Base-by-base conservation (phyloP, 2,888 invertebrate species). In the Andrena chrysosceles region DNA sequence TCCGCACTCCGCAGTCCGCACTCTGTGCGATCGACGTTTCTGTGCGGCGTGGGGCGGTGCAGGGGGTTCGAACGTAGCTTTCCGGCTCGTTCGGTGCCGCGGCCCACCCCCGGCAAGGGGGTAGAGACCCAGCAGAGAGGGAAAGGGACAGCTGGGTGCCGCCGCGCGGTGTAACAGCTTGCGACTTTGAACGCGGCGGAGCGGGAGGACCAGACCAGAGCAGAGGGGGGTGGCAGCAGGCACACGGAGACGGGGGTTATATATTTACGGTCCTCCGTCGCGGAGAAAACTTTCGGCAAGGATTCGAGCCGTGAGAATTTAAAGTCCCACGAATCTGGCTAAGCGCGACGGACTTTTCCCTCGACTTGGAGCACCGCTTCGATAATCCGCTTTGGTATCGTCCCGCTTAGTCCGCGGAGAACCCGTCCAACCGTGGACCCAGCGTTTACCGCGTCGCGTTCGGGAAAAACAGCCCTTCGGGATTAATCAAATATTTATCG, bases 111-210 rank as follows among this genome's bases (percentile, higher is more conserved):
- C 26, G 52, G 1, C 10, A 23, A 31, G 10, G 52, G 54, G 64
- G 35, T 5, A 20, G 48, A 20, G 16, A 68, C 13, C 56, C 56
- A 13, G 56, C 69, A 20, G 62, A 68, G 81, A 78, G 81, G 42
- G 74, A 79, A 52, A 71, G 78, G 35, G 75, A 70, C 67, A 70
- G 85, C 70, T 79, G 83, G 83, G 83, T 77, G 54, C 52, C 42
- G 71, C 67, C 62, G 81, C 81, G 77, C 74, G 84, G 77, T 85
- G 90, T 89, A 90, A 90, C 90, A 90, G 90, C 90, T 91, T 90
- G 90, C 90, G 89, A 87, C 80, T 89, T 86, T 78, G 77, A 87
- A 77, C 83, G 78, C 80, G 83, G 52, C 72, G 60, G 68, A 26
- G 62, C 49, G 54, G 64, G 31, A 54, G 68, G 1, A 23, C 49